Percentiles rank a stretch among this genome's conserved stretches.
Evolutionary conservation across 2,888 invertebrate genomes (phyloP).

Genomic region (Penaeus monodon): DNA sequence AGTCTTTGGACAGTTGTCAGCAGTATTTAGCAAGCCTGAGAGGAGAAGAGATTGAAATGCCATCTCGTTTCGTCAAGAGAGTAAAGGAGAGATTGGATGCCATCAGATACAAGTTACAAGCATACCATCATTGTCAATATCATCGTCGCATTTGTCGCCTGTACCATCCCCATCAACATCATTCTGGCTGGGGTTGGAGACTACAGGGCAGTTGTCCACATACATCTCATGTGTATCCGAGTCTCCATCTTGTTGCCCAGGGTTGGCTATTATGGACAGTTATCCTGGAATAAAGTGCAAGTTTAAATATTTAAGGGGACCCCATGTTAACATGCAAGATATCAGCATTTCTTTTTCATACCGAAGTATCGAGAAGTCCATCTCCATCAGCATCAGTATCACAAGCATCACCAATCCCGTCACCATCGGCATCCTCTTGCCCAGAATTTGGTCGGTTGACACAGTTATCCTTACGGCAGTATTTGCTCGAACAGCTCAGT

Average conservation of each 20-base stretch:
- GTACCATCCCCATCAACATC: conserved; percentile 86
- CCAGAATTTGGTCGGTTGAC: conserved; percentile 76
- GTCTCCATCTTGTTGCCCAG: conserved; percentile 86
- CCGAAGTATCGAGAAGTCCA: conserved; percentile 77
- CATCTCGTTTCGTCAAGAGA: too few relatives aligned
- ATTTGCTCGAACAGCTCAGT: conserved; percentile 79
- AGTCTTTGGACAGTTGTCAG: too few relatives aligned
- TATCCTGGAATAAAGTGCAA: conserved; percentile 79
- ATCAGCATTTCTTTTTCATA: conserved; percentile 74
- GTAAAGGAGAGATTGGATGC: conserved; percentile 60
- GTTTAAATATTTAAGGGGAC: conserved; percentile 65
- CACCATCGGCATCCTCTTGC: conserved; percentile 73
- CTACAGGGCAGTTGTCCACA: conserved; percentile 89
- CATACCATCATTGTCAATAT: conserved; percentile 74
- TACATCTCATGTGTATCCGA: conserved; percentile 87
- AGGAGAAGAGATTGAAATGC: too few relatives aligned
- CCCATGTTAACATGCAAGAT: conserved; percentile 75
- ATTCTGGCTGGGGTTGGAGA: conserved; percentile 87
- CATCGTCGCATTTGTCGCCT: conserved; percentile 73
- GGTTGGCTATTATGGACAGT: conserved; percentile 88
- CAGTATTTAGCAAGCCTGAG: too few relatives aligned
- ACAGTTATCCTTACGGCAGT: conserved; percentile 86
- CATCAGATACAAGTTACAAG: conserved; percentile 60
- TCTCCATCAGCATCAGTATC: conserved; percentile 88
- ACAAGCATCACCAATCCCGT: conserved; percentile 90